Base-by-base conservation (phyloP, 2,888 invertebrate species). In the Drosophila vallismaia region DNA sequence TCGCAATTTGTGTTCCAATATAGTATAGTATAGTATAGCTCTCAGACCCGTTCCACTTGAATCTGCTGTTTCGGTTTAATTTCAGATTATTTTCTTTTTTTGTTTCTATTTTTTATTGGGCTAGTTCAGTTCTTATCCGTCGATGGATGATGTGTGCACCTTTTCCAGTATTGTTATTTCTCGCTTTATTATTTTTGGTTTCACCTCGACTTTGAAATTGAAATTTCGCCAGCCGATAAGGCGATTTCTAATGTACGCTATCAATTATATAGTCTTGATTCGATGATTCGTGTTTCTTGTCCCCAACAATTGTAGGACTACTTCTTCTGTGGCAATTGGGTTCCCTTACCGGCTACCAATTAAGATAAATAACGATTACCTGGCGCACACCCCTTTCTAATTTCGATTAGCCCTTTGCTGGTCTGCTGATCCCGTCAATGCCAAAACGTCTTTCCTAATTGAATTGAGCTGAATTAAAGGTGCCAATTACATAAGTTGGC, bases 171-270 rank as follows among this genome's bases (percentile, higher is more conserved):
- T 40, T 49, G 19, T 38, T 48, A 29, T 14, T 31, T 52, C 28
- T 51, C 28, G 42, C 12, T 58, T 54, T 42, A 51, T 59, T 56
- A 44, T 44, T 56, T 49, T 56, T 40, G 42, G 48, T 50, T 50
- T 83, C 66, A 63, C 76, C 74, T 86, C 78, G 76, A 78, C 81
- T 84, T 77, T 86, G 72, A 86, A 75, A 79, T 77, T 64, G 45
- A 71, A 72, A 74, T 74, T 75, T 68, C 60, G 49, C 71, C 53
- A 36, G 48, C 49, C 57, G 75, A 85, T 81, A 81, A 73, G 67
- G 44, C 42, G 38, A 58, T 45, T 10, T 33, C 26, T 54, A 53
- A 12, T 50, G 42, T 44, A 46, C 63, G 36, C 56, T 48, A n/a
- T 5, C 44, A n/a, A 42, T 64, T 57, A 51, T 33, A 36, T 44